Evolutionary conservation across 2,888 invertebrate species (phyloP).

Genomic region (Lasioglossum zephyrum): DNA sequence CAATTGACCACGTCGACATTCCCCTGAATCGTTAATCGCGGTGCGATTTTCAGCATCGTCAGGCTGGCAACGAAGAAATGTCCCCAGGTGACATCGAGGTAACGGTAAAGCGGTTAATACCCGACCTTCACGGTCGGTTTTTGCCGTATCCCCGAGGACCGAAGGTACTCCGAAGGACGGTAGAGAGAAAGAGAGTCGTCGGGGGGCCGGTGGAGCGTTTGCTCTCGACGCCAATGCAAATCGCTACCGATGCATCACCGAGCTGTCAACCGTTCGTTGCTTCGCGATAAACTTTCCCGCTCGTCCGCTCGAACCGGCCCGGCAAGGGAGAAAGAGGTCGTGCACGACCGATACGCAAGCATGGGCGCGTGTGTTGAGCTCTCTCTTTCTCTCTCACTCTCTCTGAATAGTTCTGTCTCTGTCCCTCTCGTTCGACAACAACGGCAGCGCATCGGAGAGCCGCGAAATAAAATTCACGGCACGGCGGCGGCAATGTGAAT

Average conservation of each 20-base stretch:
- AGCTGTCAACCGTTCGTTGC: constrained; percentile 78
- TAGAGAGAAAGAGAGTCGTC: background rate
- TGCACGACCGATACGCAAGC: constrained; percentile 60
- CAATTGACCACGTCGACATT: background rate
- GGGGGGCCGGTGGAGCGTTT: constrained; percentile 37
- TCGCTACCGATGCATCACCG: constrained; percentile 79
- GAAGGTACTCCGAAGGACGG: background rate
- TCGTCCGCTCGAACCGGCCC: constrained; percentile 66
- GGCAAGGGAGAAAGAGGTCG: constrained; percentile 57
- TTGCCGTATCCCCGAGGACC: constrained; percentile 39
- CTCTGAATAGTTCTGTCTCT: background rate
- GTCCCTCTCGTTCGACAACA: background rate
- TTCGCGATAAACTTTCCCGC: constrained; percentile 76
- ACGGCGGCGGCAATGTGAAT: constrained; percentile 7
- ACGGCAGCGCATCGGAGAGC: constrained; percentile 2
- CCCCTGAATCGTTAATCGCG: background rate
- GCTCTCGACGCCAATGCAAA: constrained; percentile 76
- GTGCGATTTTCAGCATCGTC: constrained; percentile 19
- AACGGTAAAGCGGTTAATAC: constrained; percentile 61
- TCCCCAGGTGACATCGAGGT: constrained; percentile 25
- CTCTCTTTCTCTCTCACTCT: background rate
- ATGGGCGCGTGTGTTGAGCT: constrained; percentile 24
- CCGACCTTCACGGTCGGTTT: constrained; percentile 54
- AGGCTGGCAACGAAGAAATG: constrained; percentile 29
- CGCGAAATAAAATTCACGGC: constrained; percentile 51